Base-by-base conservation (phyloP, 2,888 invertebrate species). In the Sinelater perroti region DNA sequence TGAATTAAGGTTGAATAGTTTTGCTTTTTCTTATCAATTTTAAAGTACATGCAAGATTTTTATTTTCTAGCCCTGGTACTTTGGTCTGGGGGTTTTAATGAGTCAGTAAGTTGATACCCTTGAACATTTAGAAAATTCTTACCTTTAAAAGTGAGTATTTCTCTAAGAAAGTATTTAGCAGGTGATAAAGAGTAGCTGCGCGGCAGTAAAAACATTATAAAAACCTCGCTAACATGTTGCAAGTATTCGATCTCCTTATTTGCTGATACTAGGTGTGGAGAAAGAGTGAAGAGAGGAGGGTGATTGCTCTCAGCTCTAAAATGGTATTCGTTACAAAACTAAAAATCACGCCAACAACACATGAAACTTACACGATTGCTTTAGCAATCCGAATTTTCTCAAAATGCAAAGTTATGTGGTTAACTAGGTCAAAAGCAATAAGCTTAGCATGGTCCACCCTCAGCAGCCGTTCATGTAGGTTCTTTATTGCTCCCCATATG, bases 71-170 rank as follows among this genome's bases (percentile, higher is more conserved):
- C n/a, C n/a, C n/a, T n/a, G n/a, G n/a, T n/a, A n/a, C n/a, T n/a
- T n/a, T n/a, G n/a, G n/a, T n/a, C n/a, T n/a, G n/a, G n/a, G n/a
- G n/a, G n/a, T n/a, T n/a, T n/a, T n/a, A n/a, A n/a, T n/a, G n/a
- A n/a, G n/a, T n/a, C n/a, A n/a, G 26, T 35, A 14, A 46, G 6
- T n/a, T 14, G 2, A n/a, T n/a, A 49, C 7, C 14, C 6, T 11
- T 24, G 18, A 28, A 21, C 30, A 3, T 10, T 30, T 5, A 3
- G 11, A 49, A 35, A 44, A 33, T 31, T 73, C 77, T 75, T 82
- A 95, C 94, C 88, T 85, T 90, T 90, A 72, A 89, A 91, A 31
- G 93, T 87, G 44, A 95, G 78, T 63, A 94, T 85, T 81, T 95
- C 95, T 66, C 92, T 85, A 63, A 95, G 78, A 50, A 95, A 82